Conservation (phyloP, 2,888 invertebrate species). For the Laspeyria flexula region DNA sequence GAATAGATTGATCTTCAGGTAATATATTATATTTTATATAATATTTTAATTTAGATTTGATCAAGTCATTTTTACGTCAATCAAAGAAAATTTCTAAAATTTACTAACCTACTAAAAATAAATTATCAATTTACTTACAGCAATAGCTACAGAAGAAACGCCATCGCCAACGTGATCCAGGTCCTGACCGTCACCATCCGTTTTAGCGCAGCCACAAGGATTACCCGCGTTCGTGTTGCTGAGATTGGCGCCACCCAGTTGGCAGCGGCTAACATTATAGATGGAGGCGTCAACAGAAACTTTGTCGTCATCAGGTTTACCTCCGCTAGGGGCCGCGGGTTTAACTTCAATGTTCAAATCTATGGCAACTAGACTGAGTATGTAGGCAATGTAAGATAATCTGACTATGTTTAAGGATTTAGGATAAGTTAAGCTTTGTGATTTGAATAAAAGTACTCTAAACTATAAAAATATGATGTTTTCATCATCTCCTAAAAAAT, state of each 20-base stretch:
- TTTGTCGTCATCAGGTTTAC: constrained; percentile 9
- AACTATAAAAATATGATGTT: too few species aligned
- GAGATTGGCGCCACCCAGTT: constrained; percentile 3
- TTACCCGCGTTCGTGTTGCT: constrained; percentile 4
- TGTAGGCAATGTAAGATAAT: too few species aligned
- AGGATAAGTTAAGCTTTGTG: too few species aligned
- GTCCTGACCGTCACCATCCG: neutral
- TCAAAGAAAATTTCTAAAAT: neutral
- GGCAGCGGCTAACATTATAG: constrained; percentile 2
- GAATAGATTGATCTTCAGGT: neutral
- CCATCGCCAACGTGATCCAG: neutral
- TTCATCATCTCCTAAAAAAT: too few species aligned
- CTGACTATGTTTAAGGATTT: too few species aligned
- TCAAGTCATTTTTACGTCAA: neutral
- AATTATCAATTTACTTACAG: neutral
- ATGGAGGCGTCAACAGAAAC: constrained; percentile 6
- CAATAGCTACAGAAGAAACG: neutral
- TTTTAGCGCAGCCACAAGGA: neutral
- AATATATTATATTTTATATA: neutral
- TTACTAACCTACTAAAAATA: too few species aligned
- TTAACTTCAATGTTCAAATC: neutral
- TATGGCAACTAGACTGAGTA: neutral
- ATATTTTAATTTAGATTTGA: neutral
- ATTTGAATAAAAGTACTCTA: too few species aligned
- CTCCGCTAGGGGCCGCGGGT: constrained; percentile 13